Evolutionary conservation across 2,797 vertebrate species (phyloP), one percentile per base, ranked within the genome.

Genomic region (Lophius americanus): DNA sequence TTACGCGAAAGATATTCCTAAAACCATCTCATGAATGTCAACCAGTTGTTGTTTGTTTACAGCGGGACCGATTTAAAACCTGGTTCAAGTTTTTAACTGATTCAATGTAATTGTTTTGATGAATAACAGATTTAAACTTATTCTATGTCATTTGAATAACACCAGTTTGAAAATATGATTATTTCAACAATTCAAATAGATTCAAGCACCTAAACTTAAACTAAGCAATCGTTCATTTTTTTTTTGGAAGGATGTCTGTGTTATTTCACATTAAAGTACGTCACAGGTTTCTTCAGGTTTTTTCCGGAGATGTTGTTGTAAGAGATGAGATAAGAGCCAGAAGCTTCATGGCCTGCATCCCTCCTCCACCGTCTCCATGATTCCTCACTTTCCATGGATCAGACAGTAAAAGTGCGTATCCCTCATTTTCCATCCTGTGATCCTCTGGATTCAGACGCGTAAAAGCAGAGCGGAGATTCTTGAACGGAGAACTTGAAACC

Each of bases 391-490:
- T 77, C 66, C 63, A 37, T 68, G 32, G 81, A 62, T 73, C 42
- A 37, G 59, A 85, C 77, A 54, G 73, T 81, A 67, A 85, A 88
- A 82, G 62, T 82, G 73, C 79, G 81, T 64, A 67, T 60, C 65
- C 59, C 37, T 78, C 67, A 52, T 64, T 60, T 83, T 82, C 70
- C 75, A 62, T 81, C 76, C 68, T 76, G 79, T 75, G 72, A 80
- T 76, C 54, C 62, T 60, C 76, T 89, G 90, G 90, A 89, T 82
- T 81, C 62, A 54, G 51, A 60, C 61, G 67, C 78, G 91, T 90
- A 92, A 91, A 92, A 89, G 75, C 65, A 69, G 78, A 79, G 51
- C 49, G 66, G 72, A 74, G 60, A 44, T 66, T 79, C 70, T 78
- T 58, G 72, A 88, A 23, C 23, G 23, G 23, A 23, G 23, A 23